Evolutionary conservation across 2,113 vertebrate species (phyloP), one percentile per base, ranked within the genome.

Genomic region (Chaetops frenatus): DNA sequence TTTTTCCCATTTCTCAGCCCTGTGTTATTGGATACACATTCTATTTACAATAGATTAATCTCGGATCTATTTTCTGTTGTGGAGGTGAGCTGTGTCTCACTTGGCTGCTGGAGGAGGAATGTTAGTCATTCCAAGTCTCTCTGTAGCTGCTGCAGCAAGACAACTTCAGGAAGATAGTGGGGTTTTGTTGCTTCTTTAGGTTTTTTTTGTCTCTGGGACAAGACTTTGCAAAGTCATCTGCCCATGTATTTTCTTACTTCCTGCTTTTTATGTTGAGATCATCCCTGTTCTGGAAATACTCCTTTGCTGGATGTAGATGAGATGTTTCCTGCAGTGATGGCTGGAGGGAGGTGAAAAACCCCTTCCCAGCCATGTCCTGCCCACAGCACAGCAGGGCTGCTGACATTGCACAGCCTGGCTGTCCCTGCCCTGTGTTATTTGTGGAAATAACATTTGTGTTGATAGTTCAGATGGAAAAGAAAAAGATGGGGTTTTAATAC

Each of bases 241-340:
- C 3, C n/a, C 4, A 0, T 5, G 7, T 19, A 5, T 66, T 7
- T n/a, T 48, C 35, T 47, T 29, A 23, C 1, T 2, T 1, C 0
- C 8, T 54, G 14, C 17, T 94, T 71, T 66, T 45, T 23, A 7
- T 11, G 4, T 2, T 82, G 79, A 40, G 79, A 22, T n/a, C 6
- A 44, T 9, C 11, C 15, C 1, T 62, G 5, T 58, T 31, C 51
- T 74, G 65, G 23, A 87, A 48, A 19, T 2, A 5, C 42, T 36
- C 17, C 12, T 38, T 42, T 80, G 16, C 51, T 44, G 51, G 19
- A n/a, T 47, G 33, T 15, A 31, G 57, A 9, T 18, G 28, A 70
- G 45, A 12, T 5, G 27, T 24, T 90, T 64, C 36, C 21, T 16
- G 1, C 1, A 27, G 33, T 2, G 3, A 13, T 31, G 61, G 19